phyloP scores from a whole-genome alignment of 2,113 vertebrate species.

The Ctenomys sociabilis region DNA sequence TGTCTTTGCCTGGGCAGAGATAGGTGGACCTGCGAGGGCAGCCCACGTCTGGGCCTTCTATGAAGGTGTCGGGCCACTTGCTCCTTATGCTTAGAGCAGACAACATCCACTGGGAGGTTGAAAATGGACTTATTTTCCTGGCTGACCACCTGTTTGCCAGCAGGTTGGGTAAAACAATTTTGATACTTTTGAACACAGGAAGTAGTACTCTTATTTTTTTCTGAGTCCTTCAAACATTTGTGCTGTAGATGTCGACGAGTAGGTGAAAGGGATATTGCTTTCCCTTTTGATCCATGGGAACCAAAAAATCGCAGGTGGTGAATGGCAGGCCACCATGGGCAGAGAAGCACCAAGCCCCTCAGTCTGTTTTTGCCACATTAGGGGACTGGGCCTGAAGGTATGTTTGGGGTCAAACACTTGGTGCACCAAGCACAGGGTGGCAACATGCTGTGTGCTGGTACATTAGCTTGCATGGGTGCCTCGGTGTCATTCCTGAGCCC shows the following conservation, averaged over 20 bases:
- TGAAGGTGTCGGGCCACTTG: background rate
- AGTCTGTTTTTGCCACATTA: background rate
- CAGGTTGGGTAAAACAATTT: background rate
- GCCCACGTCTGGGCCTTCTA: fast-evolving
- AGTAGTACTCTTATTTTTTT: background rate
- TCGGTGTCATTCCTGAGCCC: background rate
- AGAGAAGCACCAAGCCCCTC: background rate
- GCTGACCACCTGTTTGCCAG: fast-evolving
- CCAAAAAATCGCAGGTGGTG: background rate
- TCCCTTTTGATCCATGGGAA: fast-evolving
- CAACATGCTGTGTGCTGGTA: fast-evolving
- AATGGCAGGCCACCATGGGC: fast-evolving
- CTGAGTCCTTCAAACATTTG: background rate
- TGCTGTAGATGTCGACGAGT: background rate
- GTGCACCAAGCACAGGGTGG: background rate
- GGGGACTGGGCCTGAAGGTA: background rate
- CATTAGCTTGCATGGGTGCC: background rate
- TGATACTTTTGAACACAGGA: background rate
- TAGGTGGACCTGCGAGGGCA: background rate
- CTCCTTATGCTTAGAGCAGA: fast-evolving
- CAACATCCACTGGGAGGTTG: background rate
- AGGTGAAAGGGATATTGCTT: background rate
- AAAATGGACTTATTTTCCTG: fast-evolving
- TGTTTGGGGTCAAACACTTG: background rate
- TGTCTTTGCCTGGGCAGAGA: background rate